Evolutionary conservation across 2,888 invertebrate species (phyloP).

Genomic region (Flexamia atlantica): DNA sequence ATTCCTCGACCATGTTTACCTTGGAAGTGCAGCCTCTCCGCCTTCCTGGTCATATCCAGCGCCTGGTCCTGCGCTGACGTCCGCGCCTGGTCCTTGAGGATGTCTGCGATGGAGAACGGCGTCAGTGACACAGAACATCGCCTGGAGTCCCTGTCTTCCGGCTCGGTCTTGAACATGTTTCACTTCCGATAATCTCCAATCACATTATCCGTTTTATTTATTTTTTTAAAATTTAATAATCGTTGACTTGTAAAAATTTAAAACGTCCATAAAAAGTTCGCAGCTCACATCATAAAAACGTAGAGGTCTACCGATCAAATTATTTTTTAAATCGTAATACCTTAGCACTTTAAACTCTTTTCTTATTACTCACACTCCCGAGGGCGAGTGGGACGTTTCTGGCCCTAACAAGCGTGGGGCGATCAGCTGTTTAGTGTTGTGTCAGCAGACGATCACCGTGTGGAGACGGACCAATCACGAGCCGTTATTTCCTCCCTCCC

Average conservation of each 20-base stretch:
- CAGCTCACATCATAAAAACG: too few relatives aligned
- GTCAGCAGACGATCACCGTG: conserved; percentile 27
- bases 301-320: too few relatives aligned
- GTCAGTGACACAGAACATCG: conserved; percentile 53
- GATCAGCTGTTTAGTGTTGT: conserved; percentile 42
- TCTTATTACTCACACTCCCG: neutral
- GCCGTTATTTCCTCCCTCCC: conserved; percentile 7
- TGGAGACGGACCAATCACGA: conserved; percentile 21
- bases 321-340: too few relatives aligned
- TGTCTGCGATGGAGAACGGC: conserved; percentile 68
- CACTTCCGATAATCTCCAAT: neutral
- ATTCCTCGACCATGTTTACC: neutral
- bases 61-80: conserved; percentile 24
- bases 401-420: neutral
- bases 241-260: neutral
- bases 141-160: conserved; percentile 1
- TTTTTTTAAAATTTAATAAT: neutral
- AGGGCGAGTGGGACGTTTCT: neutral
- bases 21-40: neutral
- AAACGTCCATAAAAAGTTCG: neutral
- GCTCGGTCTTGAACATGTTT: conserved; percentile 41
- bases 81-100: conserved; percentile 55
- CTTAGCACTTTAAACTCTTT: too few relatives aligned
- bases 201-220: neutral
- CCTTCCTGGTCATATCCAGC: conserved; percentile 48